phyloP scores from a whole-genome alignment of 2,888 invertebrate species.

The Linyphia triangularis region DNA sequence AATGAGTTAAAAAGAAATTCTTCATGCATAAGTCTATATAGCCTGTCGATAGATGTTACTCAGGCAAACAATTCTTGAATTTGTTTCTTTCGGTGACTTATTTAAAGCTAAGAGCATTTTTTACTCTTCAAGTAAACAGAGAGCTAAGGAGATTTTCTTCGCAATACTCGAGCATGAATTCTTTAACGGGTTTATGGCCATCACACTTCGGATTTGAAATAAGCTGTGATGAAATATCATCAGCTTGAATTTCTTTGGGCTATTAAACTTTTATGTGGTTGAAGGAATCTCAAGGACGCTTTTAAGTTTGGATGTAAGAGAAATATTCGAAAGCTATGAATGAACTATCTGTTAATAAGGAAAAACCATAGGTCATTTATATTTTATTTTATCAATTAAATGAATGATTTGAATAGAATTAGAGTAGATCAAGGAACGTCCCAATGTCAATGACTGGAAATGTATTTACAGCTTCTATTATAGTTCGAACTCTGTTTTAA shows the following conservation, averaged over 20 bases:
- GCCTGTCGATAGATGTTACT: constrained; percentile 5
- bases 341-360: too few relatives aligned
- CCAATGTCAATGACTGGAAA: too few relatives aligned
- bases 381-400: too few relatives aligned
- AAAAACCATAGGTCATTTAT: too few relatives aligned
- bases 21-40: constrained; percentile 7
- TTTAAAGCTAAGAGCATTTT: constrained; percentile 7
- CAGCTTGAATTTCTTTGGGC: neutral
- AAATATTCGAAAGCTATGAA: too few relatives aligned
- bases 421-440: too few relatives aligned
- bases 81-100: constrained; percentile 4
- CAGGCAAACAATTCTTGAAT: constrained; percentile 3
- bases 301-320: too few relatives aligned
- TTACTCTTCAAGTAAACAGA: neutral
- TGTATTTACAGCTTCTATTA: too few relatives aligned
- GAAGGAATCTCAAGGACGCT: too few relatives aligned
- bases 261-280: neutral
- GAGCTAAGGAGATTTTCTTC: neutral
- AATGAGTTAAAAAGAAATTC: constrained; percentile 4
- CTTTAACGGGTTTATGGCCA: neutral
- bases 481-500: too few relatives aligned
- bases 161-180: neutral
- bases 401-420: too few relatives aligned
- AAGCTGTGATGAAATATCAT: neutral
- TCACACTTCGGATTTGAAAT: neutral